Base-by-base conservation (phyloP, 2,888 invertebrate species). In the Leucania comma region DNA sequence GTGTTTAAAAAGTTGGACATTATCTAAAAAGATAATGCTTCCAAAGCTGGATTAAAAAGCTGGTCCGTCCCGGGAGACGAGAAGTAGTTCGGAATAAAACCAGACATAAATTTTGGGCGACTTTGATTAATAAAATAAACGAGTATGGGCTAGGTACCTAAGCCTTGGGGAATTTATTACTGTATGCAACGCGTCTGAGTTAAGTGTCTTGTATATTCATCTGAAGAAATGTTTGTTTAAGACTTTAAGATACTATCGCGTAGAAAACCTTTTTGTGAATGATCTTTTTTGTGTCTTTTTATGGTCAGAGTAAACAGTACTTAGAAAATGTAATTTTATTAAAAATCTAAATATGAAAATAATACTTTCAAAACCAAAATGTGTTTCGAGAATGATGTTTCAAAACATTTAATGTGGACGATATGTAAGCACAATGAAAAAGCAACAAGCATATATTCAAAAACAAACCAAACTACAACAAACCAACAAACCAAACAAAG, bases 101-200 rank as follows among this genome's bases (percentile, higher is more conserved):
- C 69, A 48, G 66, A 58, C 69, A 82, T 69, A 82, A 67, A 82
- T 73, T 81, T 63, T 14, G 58, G 69, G 53, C 69, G 82, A 82
- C 82, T 82, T 73, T 82, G 82, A 82, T 82, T 82, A 80, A 82
- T 80, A 82, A 76, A 79, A 78, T 72, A 68, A 58, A 60, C 38
- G 67, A 24, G 24, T 57, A 63, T 54, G 60, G 66, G 53, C 54
- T 54, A n/a, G 20, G 54, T 42, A 64, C 54, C 24, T 51, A 64
- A 67, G 61, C 74, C 61, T 66, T 48, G 22, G 61, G 24, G 50
- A 78, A 68, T 72, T 66, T 72, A 68, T 68, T 54, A 58, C 61
- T 3, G 12, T 29, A 10, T 58, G 46, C 38, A 66, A 35, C 66
- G 26, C 6, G 64, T 74, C 66, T 60, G n/a, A 56, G 38, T 75